phyloP scores from a whole-genome alignment of 2,888 invertebrate species.

The Sarcophaga rosellei region DNA sequence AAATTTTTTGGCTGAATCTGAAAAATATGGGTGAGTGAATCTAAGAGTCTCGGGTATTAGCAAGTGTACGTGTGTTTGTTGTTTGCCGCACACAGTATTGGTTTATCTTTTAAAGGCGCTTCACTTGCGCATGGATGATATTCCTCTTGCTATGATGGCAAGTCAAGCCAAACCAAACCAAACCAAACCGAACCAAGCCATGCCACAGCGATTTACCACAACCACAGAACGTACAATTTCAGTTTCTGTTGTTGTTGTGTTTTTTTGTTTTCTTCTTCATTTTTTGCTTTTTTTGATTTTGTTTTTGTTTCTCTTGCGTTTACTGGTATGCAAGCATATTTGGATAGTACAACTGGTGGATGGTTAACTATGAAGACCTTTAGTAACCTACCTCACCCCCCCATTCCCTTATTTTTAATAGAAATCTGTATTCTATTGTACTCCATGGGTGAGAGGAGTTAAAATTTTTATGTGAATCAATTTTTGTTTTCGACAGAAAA shows the following conservation, averaged over 20 bases:
- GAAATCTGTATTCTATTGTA: too few species aligned
- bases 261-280: too few species aligned
- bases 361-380: not conserved
- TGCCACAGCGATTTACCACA: conserved; percentile 11
- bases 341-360: conserved; percentile 22
- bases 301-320: too few species aligned
- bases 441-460: too few species aligned
- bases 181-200: not conserved
- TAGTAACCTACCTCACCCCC: not conserved
- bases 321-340: not conserved
- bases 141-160: conserved; percentile 6
- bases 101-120: conserved; percentile 52
- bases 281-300: too few species aligned
- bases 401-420: not conserved
- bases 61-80: conserved; percentile 10
- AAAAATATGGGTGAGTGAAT: not conserved
- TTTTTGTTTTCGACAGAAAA: too few species aligned
- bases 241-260: too few species aligned
- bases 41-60: too few species aligned
- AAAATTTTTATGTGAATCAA: too few species aligned
- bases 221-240: conserved; percentile 46
- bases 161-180: too few species aligned
- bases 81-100: not conserved
- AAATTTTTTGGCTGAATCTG: conserved; percentile 54
- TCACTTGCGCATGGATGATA: conserved; percentile 48